A percentile compares a stretch with the other conserved stretches of the same genome.
Evolutionary conservation across 1,140 invertebrate species (phyloP).

Genomic region (Drosophila kanapiae): DNA sequence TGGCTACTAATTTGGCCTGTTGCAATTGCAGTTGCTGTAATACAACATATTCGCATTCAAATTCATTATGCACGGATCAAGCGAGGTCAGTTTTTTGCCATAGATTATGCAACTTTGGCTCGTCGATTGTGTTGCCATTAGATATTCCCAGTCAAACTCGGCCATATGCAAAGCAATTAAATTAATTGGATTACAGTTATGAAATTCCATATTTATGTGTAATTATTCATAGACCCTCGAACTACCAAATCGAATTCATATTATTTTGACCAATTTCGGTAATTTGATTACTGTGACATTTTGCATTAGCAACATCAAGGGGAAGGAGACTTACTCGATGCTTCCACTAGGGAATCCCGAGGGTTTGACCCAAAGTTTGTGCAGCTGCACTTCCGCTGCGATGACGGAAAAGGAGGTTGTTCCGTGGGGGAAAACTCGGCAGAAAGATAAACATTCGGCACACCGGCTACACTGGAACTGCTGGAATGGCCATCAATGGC

Average conservation of each 20-base stretch:
- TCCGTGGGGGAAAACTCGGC: constrained; percentile 29
- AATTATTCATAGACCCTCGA: constrained; percentile 36
- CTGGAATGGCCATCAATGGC: constrained; percentile 59
- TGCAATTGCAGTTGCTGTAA: constrained; percentile 25
- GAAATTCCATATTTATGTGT: constrained; percentile 43
- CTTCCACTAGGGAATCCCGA: neutral
- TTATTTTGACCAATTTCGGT: constrained; percentile 38
- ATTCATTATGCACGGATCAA: constrained; percentile 31
- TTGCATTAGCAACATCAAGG: constrained; percentile 56
- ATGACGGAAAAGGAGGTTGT: constrained; percentile 44
- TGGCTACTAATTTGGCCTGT: constrained; percentile 33
- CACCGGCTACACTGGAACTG: constrained; percentile 44
- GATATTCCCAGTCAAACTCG: constrained; percentile 31
- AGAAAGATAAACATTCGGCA: constrained; percentile 76
- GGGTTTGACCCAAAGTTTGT: constrained; percentile 57
- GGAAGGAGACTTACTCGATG: neutral
- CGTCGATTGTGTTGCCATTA: constrained; percentile 18
- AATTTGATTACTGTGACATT: constrained; percentile 67
- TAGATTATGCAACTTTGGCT: constrained; percentile 9
- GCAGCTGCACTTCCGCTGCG: constrained; percentile 77
- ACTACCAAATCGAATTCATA: constrained; percentile 32
- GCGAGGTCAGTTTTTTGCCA: constrained; percentile 24
- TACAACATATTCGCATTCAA: constrained; percentile 25
- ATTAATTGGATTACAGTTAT: constrained; percentile 27
- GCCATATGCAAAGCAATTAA: constrained; percentile 35